Evolutionary conservation across 1,140 invertebrate genomes (phyloP), one percentile per base, ranked within the genome.

Genomic region (Charaxes varanes): DNA sequence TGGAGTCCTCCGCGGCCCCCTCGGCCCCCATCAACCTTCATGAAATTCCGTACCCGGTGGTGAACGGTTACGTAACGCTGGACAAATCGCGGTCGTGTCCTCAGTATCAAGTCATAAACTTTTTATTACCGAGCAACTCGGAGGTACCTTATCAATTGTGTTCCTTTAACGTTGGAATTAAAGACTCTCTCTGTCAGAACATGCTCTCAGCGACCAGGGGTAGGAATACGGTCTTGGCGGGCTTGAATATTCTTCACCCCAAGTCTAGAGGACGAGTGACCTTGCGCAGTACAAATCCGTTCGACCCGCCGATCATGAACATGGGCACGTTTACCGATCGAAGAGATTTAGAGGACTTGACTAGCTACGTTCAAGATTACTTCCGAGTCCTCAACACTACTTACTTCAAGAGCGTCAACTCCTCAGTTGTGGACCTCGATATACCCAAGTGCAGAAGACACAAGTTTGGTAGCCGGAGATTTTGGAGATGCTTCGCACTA

Each of bases 11-110:
- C 90, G 91, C 55, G 15, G 16, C 26, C 2, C 31, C 38, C 2
- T 4, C 22, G 2, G 33, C 31, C 8, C 35, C 40, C 1, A 87
- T 88, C 2, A 80, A 92, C 14, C 87, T 87, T 1, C 90, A 91
- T 38, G 86, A 90, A 42, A 92, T 92, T 1, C 92, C 93, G 0
- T 56, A 22, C 6, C 47, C 51, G 2, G 6, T 12, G 4, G 30
- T 57, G 13, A 28, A 45, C 4, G 53, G 57, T 2, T 60, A 57
- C 11, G 53, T 60, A 5, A 40, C 57, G 4, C n/a, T 60, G 5
- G 19, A 57, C 19, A 17, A 38, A 12, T 14, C 14, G 11, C 31
- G 48, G 10, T 18, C 36, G 2, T 51, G 37, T n/a, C 50, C 61
- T 0, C 38, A 51, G 4, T 63, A 63, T 18, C 56, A 60, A 33